A percentile compares a stretch with the other conserved stretches of the same genome.
phyloP scores from a whole-genome alignment of 2,113 vertebrate species.

The Clarias macrocephalus region DNA sequence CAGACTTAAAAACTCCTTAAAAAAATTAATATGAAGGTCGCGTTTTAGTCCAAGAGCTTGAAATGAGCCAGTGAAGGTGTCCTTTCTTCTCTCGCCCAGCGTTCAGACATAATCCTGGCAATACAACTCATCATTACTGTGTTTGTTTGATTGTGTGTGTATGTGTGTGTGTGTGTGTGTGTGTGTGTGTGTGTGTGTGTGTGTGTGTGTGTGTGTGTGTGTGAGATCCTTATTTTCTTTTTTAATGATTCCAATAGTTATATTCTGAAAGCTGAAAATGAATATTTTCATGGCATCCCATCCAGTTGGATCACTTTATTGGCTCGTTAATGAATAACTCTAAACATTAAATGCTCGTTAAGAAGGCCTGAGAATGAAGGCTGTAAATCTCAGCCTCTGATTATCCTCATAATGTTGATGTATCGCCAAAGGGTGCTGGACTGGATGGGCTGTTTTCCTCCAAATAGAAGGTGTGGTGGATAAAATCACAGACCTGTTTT shows the following conservation, averaged over 20 bases:
- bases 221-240: not conserved
- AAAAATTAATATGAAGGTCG: not conserved
- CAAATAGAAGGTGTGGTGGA: not conserved
- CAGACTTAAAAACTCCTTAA: not conserved
- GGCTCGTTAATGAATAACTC: slow-evolving; percentile 2
- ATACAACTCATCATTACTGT: not conserved
- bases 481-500: not conserved
- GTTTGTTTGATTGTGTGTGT: not conserved
- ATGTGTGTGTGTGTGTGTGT: slow-evolving; percentile 14
- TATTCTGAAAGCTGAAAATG: slow-evolving; percentile 1
- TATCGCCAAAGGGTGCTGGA: not conserved
- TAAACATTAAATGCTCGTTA: slow-evolving; percentile 2
- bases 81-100: slow-evolving; percentile 1
- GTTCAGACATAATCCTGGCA: not conserved
- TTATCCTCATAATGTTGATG: not conserved
- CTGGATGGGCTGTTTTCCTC: not conserved
- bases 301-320: slow-evolving; percentile 15
- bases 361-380: not conserved
- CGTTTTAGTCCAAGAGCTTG: not conserved
- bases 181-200: not conserved
- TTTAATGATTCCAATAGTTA: slow-evolving; percentile 22
- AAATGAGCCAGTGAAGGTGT: not conserved
- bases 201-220: slow-evolving; percentile 7
- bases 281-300: not conserved
- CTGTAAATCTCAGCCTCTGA: not conserved